Evolutionary conservation across 2,888 invertebrate genomes (phyloP).

Genomic region (Cheilosia impressa): DNA sequence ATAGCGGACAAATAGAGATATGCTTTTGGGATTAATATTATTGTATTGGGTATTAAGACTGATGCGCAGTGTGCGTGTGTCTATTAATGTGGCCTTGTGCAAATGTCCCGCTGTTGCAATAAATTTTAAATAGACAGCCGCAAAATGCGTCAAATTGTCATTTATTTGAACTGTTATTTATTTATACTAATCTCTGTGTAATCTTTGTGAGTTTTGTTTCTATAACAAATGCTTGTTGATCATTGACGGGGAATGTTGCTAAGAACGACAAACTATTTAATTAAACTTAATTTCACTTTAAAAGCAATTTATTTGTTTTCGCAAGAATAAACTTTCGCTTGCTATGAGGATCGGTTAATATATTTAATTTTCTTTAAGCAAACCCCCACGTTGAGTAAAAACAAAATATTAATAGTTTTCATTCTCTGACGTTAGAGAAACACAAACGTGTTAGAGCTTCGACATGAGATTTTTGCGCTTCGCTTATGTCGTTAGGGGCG

Average conservation of each 20-base stretch:
- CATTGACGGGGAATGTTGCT: slow-evolving; percentile 21
- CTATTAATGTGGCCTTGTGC: not conserved
- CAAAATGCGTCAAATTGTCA: not conserved
- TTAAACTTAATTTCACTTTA: slow-evolving; percentile 20
- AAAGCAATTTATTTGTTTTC: slow-evolving; percentile 25
- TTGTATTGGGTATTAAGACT: not conserved
- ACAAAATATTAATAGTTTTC: slow-evolving; percentile 43
- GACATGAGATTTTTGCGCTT: slow-evolving; percentile 43
- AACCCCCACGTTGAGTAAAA: slow-evolving; percentile 19
- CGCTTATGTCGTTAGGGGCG: slow-evolving; percentile 35
- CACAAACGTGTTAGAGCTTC: slow-evolving; percentile 28
- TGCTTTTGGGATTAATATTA: not conserved
- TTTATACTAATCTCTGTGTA: not conserved
- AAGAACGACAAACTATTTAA: slow-evolving; percentile 34
- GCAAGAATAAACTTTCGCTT: slow-evolving; percentile 15
- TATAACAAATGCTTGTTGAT: slow-evolving; percentile 1
- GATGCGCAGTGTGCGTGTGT: not conserved
- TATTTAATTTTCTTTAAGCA: slow-evolving; percentile 14
- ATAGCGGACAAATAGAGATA: not conserved
- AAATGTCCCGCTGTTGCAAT: not conserved
- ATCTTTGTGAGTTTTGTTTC: not conserved
- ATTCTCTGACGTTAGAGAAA: slow-evolving; percentile 51
- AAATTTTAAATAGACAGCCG: slow-evolving; percentile 21
- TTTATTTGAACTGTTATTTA: not conserved
- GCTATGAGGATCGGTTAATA: not conserved